phyloP scores from a whole-genome alignment of 2,888 invertebrate species.

The Lordiphosa fenestrarum region DNA sequence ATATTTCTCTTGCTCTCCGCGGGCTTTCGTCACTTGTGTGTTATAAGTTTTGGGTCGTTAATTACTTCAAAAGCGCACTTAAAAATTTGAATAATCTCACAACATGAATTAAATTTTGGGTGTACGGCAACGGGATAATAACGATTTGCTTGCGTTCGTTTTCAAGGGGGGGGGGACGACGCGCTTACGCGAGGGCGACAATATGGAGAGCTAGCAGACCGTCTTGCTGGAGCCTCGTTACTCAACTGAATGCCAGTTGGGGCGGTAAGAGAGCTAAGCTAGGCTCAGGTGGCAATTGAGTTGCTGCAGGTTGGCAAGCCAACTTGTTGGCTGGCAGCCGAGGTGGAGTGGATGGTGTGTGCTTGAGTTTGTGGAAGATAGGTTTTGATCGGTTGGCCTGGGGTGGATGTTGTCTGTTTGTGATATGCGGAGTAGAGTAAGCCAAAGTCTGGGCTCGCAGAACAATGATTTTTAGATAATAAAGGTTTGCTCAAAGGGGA shows the following conservation, averaged over 20 bases:
- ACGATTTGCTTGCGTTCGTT: conserved; percentile 4
- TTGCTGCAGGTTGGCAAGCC: conserved; percentile 16
- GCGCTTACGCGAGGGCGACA: conserved; percentile 1
- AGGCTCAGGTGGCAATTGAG: conserved; percentile 11
- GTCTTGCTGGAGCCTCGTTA: conserved; percentile 51
- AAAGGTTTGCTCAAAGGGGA: too few relatives aligned
- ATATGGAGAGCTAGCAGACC: conserved; percentile 40
- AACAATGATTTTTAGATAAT: too few relatives aligned
- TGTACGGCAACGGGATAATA: too few relatives aligned
- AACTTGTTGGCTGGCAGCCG: conserved; percentile 36
- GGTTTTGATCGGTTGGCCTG: too few relatives aligned
- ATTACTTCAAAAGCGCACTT: too few relatives aligned
- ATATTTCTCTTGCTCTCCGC: conserved; percentile 4
- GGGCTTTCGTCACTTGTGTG: conserved; percentile 26
- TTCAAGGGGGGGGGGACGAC: not conserved
- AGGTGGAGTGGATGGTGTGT: conserved; percentile 31
- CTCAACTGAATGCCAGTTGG: conserved; percentile 46
- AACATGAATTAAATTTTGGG: too few relatives aligned
- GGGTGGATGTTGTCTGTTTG: too few relatives aligned
- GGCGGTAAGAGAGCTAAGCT: conserved; percentile 18
- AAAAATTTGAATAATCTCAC: too few relatives aligned
- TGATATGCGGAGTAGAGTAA: too few relatives aligned
- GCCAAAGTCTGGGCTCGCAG: too few relatives aligned
- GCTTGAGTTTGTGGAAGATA: conserved; percentile 1
- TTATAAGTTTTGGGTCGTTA: conserved; percentile 5